phyloP scores from a whole-genome alignment of 2,797 vertebrate genomes.

The Tolypeutes matacus region DNA sequence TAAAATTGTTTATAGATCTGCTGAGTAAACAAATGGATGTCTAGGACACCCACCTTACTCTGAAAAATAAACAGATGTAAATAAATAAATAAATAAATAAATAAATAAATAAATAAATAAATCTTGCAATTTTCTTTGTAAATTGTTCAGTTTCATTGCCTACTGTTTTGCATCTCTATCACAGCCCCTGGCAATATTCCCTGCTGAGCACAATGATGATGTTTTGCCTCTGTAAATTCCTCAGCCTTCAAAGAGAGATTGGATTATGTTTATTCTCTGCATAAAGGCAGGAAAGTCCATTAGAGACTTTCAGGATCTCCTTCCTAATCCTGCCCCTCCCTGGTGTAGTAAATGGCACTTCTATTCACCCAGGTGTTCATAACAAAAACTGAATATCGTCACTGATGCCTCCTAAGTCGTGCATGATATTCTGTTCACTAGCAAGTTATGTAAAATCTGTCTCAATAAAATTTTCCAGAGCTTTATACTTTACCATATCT shows the following conservation, averaged over 20 bases:
- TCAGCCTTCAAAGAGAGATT: background rate
- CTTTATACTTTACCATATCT: background rate
- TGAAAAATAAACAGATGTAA: background rate
- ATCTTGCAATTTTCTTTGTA: background rate
- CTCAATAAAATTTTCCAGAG: background rate
- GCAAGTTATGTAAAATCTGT: background rate
- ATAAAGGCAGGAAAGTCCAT: background rate
- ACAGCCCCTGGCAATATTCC: background rate
- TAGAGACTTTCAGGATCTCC: background rate
- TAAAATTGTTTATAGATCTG: constrained; percentile 17
- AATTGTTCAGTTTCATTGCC: background rate
- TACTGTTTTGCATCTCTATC: background rate
- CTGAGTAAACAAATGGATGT: constrained; percentile 19
- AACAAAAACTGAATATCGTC: background rate
- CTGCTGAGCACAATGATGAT: background rate
- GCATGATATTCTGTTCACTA: background rate
- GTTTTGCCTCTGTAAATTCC: background rate
- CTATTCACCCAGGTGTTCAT: background rate
- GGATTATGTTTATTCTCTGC: background rate
- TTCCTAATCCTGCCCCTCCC: background rate
- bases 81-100: background rate
- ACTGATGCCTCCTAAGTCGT: background rate
- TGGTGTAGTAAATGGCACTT: background rate
- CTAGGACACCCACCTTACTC: background rate
- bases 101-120: background rate